These are phyloP conservation scores for Plectrocnemia conspersa DNA, from an alignment of 1,140 invertebrate species.

Conservation along the genomic window DNA sequence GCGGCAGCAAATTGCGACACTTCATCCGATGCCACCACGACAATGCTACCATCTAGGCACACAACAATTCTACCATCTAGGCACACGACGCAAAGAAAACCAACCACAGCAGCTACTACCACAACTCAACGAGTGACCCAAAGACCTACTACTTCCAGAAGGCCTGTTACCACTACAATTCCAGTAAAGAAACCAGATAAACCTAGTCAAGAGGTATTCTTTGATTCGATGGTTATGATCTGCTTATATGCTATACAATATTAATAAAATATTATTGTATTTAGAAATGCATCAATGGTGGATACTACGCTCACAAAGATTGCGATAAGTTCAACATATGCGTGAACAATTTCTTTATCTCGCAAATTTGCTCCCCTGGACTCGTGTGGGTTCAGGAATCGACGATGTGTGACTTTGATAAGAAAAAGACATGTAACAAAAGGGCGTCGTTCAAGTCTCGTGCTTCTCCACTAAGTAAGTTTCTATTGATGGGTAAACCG, in stretches of 20 bases:
- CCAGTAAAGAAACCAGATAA: conserved; percentile 6
- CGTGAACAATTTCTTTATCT: conserved; percentile 60
- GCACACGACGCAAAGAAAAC: conserved; percentile 14
- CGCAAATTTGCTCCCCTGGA: conserved; percentile 64
- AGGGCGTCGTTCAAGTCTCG: conserved; percentile 35
- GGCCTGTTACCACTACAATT: too few species aligned
- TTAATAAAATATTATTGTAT: conserved; percentile 2
- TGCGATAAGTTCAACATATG: conserved; percentile 68
- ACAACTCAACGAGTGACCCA: conserved; percentile 5
- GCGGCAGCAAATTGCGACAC: conserved; percentile 61
- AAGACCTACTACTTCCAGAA: not conserved
- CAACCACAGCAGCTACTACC: conserved; percentile 22
- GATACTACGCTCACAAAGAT: conserved; percentile 55
- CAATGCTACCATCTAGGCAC: not conserved
- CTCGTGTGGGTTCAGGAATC: conserved; percentile 61
- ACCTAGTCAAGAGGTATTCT: not conserved
- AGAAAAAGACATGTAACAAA: conserved; percentile 37
- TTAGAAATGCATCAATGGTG: conserved; percentile 51
- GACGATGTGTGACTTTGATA: conserved; percentile 62
- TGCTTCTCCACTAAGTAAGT: conserved; percentile 39
- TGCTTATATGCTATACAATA: too few species aligned
- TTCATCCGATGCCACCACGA: conserved; percentile 29
- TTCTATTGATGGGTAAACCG: not conserved
- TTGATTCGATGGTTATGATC: not conserved
- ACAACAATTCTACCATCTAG: not conserved